phyloP scores from a whole-genome alignment of 2,888 invertebrate genomes.

The Sesamia inferens region DNA sequence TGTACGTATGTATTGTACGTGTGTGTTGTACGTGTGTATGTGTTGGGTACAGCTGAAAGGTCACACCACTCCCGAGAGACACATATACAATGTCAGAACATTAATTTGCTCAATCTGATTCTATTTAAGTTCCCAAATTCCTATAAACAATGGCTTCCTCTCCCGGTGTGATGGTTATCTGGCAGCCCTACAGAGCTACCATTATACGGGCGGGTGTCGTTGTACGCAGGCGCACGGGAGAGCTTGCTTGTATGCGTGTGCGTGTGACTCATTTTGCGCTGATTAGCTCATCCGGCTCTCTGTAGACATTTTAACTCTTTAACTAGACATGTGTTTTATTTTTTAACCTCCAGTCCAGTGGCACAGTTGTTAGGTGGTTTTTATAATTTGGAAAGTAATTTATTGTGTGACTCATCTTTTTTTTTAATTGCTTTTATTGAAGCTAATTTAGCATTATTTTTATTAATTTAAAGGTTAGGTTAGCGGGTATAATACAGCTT shows the following conservation, averaged over 20 bases:
- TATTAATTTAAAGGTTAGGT: constrained; percentile 28
- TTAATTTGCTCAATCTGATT: constrained; percentile 6
- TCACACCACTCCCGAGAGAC: background rate
- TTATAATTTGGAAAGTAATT: constrained; percentile 61
- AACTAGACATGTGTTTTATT: constrained; percentile 71
- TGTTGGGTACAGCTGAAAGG: background rate
- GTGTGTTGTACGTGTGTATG: no score
- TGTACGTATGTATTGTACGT: no score
- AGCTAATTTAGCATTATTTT: constrained; percentile 9
- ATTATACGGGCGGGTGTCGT: constrained; percentile 74
- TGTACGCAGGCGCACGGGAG: constrained; percentile 72
- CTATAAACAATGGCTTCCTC: constrained; percentile 54
- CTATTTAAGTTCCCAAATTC: constrained; percentile 25
- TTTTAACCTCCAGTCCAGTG: constrained; percentile 48
- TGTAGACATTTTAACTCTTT: constrained; percentile 82
- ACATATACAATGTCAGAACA: background rate
- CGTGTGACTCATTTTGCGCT: constrained; percentile 85
- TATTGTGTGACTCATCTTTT: constrained; percentile 32
- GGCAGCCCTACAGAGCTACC: constrained; percentile 47
- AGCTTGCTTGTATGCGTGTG: constrained; percentile 72
- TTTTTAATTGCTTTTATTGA: constrained; percentile 12
- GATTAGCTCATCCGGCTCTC: constrained; percentile 88
- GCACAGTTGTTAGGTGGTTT: constrained; percentile 49
- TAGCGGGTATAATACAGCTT: constrained; percentile 31
- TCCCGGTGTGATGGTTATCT: constrained; percentile 58